Conservation (phyloP, 1,140 invertebrate species). For the Cydia fagiglandana region DNA sequence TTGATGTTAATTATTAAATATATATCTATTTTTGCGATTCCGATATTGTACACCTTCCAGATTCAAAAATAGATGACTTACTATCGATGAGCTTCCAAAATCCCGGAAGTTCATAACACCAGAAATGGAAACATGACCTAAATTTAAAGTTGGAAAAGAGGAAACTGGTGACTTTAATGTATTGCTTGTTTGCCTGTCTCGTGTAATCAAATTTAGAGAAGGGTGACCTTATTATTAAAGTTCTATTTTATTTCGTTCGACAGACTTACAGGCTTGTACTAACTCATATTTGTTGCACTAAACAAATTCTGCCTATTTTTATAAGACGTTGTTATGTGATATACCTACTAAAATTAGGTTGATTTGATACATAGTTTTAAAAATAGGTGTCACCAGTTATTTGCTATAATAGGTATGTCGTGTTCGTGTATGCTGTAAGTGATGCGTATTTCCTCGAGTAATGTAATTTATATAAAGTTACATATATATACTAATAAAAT, state of each 20-base stretch:
- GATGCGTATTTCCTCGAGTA: not conserved
- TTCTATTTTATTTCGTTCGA: not conserved
- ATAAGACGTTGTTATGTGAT: not conserved
- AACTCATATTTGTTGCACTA: not conserved
- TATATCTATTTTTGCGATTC: constrained; percentile 9
- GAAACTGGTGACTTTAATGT: too few relatives aligned
- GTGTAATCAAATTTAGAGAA: not conserved
- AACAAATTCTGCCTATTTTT: not conserved
- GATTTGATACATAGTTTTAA: not conserved
- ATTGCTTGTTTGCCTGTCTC: not conserved
- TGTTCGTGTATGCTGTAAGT: not conserved
- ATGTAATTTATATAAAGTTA: not conserved
- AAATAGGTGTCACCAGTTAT: not conserved
- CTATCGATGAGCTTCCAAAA: not conserved
- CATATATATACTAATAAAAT: not conserved
- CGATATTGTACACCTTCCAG: not conserved
- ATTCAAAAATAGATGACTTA: not conserved
- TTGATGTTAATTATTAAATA: constrained; percentile 13
- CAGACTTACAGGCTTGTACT: not conserved
- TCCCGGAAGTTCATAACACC: not conserved
- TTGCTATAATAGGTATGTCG: not conserved
- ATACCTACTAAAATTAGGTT: not conserved
- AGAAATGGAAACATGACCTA: too few relatives aligned
- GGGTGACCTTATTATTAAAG: not conserved
- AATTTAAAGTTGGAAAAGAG: too few relatives aligned